A percentile compares a stretch with the other conserved stretches of the same genome.
Evolutionary conservation across 2,888 invertebrate genomes (phyloP).

Genomic region (Helicoverpa assulta): DNA sequence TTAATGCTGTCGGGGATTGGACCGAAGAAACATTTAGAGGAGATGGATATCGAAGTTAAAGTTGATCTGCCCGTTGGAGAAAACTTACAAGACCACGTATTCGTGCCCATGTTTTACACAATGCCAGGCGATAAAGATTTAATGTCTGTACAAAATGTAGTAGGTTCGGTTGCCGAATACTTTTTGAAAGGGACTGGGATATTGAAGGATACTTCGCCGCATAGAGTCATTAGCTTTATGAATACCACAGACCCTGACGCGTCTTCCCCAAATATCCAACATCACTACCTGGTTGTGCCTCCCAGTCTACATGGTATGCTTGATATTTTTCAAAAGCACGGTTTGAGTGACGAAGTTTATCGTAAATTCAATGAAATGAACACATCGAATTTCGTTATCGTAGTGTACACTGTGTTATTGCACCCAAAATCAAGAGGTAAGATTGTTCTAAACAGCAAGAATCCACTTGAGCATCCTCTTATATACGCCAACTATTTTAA

Average conservation of each 20-base stretch:
- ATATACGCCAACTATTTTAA: constrained; percentile 91
- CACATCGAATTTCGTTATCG: constrained; percentile 74
- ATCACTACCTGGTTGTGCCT: constrained; percentile 74
- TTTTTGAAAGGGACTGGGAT: constrained; percentile 85
- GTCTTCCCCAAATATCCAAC: constrained; percentile 75
- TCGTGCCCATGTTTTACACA: constrained; percentile 77
- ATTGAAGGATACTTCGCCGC: constrained; percentile 81
- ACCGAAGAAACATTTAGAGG: constrained; percentile 79
- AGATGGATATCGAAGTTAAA: constrained; percentile 78
- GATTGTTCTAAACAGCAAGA: constrained; percentile 91
- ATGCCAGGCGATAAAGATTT: constrained; percentile 69
- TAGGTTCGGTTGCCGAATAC: constrained; percentile 81
- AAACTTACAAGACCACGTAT: constrained; percentile 89
- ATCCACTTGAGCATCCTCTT: constrained; percentile 92
- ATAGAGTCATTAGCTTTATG: constrained; percentile 74
- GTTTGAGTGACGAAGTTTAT: constrained; percentile 68
- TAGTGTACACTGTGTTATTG: constrained; percentile 90
- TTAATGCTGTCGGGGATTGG: constrained; percentile 89
- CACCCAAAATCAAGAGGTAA: constrained; percentile 92
- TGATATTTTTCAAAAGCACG: constrained; percentile 71
- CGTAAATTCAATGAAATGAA: constrained; percentile 70
- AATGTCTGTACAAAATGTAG: constrained; percentile 68
- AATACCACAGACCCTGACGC: constrained; percentile 76
- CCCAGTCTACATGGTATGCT: constrained; percentile 70
- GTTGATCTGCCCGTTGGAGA: constrained; percentile 87